Conservation (phyloP, 2,888 invertebrate species). For the Drosophila maculinotata region DNA sequence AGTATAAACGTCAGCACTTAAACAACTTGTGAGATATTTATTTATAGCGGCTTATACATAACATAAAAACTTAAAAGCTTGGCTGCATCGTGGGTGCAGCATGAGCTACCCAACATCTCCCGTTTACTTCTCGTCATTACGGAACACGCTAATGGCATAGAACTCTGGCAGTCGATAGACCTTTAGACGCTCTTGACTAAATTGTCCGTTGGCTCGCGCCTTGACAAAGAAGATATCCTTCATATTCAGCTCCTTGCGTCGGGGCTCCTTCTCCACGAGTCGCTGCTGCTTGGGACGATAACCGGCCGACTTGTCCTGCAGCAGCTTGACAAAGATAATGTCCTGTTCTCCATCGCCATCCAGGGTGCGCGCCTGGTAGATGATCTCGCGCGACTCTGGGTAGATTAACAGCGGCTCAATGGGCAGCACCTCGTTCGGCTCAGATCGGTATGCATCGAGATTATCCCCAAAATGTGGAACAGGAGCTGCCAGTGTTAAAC, state of each 20-base stretch:
- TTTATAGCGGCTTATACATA: slow-evolving; percentile 65
- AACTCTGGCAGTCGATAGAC: slow-evolving; percentile 81
- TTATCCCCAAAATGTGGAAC: slow-evolving; percentile 33
- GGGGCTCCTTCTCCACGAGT: slow-evolving; percentile 39
- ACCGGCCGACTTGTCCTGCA: slow-evolving; percentile 62
- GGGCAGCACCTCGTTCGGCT: slow-evolving; percentile 78
- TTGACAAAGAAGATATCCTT: slow-evolving; percentile 83
- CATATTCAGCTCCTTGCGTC: slow-evolving; percentile 54
- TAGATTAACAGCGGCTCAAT: slow-evolving; percentile 80
- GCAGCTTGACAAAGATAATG: slow-evolving; percentile 79
- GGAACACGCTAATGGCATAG: slow-evolving; percentile 80
- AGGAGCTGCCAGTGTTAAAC: slow-evolving; percentile 50
- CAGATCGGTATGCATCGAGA: slow-evolving; percentile 45
- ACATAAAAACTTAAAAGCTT: slow-evolving; percentile 50
- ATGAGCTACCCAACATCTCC: background rate
- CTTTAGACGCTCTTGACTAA: slow-evolving; percentile 80
- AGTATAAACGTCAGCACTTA: slow-evolving; percentile 25
- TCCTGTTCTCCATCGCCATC: slow-evolving; percentile 59
- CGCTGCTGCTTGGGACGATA: slow-evolving; percentile 74
- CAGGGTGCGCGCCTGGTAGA: slow-evolving; percentile 62
- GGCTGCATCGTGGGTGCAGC: slow-evolving; percentile 28
- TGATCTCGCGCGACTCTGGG: slow-evolving; percentile 57
- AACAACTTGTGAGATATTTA: slow-evolving; percentile 59
- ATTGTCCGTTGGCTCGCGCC: slow-evolving; percentile 79
- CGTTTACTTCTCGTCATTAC: slow-evolving; percentile 57